Conservation (phyloP, 2,888 invertebrate genomes). For the Callyntrura guangdongensis region DNA sequence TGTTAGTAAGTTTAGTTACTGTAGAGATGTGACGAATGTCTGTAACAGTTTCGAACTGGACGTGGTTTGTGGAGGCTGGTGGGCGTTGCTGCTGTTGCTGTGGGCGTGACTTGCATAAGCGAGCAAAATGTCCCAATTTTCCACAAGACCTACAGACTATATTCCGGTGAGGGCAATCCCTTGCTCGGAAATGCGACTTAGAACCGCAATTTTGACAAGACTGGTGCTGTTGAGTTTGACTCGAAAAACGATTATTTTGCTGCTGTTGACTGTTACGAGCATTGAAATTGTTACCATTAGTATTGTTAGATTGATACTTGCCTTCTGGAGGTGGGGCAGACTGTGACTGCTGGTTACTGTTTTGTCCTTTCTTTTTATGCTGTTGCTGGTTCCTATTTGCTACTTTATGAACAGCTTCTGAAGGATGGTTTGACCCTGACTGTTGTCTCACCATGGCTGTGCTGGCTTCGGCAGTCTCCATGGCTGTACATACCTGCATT, state of each 20-base stretch:
- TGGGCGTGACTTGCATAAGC: background rate
- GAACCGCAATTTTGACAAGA: background rate
- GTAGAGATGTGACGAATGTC: background rate
- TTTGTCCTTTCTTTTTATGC: background rate
- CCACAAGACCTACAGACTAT: conserved; percentile 48
- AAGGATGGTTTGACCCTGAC: background rate
- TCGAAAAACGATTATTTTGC: background rate
- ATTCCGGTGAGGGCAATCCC: conserved; percentile 30
- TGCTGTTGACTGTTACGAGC: background rate
- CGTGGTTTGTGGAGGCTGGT: background rate
- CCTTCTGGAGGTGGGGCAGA: background rate
- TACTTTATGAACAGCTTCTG: background rate
- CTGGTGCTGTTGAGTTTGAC: background rate
- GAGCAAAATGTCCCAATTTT: conserved; percentile 67
- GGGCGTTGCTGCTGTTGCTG: background rate
- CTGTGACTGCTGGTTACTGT: background rate
- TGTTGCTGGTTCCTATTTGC: background rate
- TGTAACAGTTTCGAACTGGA: background rate
- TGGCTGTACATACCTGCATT: conserved; percentile 13
- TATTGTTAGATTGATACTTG: background rate
- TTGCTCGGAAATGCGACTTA: background rate
- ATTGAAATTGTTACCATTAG: background rate
- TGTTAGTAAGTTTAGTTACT: background rate
- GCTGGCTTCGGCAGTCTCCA: conserved; percentile 52
- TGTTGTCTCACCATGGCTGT: conserved; percentile 47